Evolutionary conservation across 2,113 vertebrate genomes (phyloP).

Genomic region (Grammomys surdaster): DNA sequence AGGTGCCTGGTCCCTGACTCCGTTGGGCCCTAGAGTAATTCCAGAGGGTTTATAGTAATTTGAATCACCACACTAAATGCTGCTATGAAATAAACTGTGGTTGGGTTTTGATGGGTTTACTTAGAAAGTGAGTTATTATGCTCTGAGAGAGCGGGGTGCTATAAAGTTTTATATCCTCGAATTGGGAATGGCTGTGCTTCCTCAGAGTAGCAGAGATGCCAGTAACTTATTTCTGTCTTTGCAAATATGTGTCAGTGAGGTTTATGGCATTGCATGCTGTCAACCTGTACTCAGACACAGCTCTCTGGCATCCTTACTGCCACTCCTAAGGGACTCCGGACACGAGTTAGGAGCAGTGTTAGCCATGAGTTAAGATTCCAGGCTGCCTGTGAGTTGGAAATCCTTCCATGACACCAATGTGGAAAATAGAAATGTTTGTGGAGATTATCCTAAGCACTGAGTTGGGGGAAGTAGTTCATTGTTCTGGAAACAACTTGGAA

Average conservation of each 20-base stretch:
- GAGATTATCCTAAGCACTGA: neutral
- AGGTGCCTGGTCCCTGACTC: neutral
- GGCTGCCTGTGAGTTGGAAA: neutral
- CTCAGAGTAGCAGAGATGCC: neutral
- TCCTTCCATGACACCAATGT: too few relatives aligned
- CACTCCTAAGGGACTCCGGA: neutral
- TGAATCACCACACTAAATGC: constrained; percentile 38
- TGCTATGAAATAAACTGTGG: constrained; percentile 24
- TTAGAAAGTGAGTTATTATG: constrained; percentile 43
- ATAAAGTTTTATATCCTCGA: constrained; percentile 58
- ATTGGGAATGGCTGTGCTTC: constrained; percentile 38
- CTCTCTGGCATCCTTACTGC: neutral
- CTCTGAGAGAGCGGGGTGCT: constrained; percentile 1
- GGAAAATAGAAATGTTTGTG: neutral
- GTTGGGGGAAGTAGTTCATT: neutral
- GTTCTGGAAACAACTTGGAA: constrained; percentile 5
- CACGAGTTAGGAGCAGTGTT: neutral
- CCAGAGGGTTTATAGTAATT: neutral
- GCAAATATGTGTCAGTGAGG: constrained; percentile 8
- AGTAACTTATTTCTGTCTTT: constrained; percentile 64
- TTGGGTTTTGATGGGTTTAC: constrained; percentile 64
- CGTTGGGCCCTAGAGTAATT: constrained; percentile 36
- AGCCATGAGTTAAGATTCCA: neutral
- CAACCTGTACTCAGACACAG: neutral
- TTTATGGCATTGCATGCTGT: neutral